These are phyloP conservation scores for Drosophila murphyi DNA, from an alignment of 1,140 invertebrate species.

Conservation along the genomic window DNA sequence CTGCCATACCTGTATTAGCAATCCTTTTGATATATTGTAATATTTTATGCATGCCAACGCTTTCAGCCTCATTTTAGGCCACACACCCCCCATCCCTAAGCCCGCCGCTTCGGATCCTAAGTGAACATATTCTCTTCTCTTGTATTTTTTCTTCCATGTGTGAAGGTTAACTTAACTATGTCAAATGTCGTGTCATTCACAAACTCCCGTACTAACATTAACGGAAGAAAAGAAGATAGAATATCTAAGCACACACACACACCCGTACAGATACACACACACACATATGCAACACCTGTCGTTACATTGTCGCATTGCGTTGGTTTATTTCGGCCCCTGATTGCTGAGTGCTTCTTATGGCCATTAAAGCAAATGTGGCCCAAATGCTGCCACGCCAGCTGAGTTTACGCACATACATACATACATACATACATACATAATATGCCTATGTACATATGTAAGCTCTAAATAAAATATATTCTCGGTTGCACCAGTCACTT, in stretches of 20 bases:
- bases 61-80: slow-evolving; percentile 27
- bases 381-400: slow-evolving; percentile 5
- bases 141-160: neutral
- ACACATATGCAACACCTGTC: slow-evolving; percentile 43
- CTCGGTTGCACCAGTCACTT: slow-evolving; percentile 15
- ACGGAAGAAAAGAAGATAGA: slow-evolving; percentile 3
- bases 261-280: neutral
- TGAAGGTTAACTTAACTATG: slow-evolving; percentile 38
- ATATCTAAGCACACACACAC: slow-evolving; percentile 6
- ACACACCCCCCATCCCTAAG: neutral
- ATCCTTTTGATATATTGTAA: slow-evolving; percentile 76
- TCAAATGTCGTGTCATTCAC: slow-evolving; percentile 60
- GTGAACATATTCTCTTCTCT: slow-evolving; percentile 9
- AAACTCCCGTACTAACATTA: neutral
- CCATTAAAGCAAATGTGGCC: slow-evolving; percentile 38
- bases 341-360: slow-evolving; percentile 50
- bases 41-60: slow-evolving; percentile 60
- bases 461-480: slow-evolving; percentile 34
- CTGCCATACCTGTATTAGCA: slow-evolving; percentile 53
- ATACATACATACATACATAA: neutral
- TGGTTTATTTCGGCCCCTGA: slow-evolving; percentile 9
- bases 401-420: neutral
- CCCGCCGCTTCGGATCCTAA: neutral
- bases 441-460: neutral
- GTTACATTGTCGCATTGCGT: slow-evolving; percentile 41